Conservation (phyloP, 2,113 vertebrate species). For the Phaethon lepturus region DNA sequence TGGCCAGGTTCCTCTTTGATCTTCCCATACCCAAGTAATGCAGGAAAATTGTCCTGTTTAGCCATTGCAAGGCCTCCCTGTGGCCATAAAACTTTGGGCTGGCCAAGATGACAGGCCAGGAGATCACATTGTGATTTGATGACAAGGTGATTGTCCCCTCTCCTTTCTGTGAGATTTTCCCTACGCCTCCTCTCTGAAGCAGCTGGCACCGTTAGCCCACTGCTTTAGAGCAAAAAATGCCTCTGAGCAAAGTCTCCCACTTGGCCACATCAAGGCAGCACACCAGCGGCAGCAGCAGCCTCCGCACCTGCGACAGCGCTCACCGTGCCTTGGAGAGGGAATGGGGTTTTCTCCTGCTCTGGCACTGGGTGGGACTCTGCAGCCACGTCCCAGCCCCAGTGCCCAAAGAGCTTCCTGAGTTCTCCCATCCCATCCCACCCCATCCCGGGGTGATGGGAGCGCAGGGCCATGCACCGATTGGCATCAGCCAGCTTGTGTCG, state of each 20-base stretch:
- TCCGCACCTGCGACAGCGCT: not conserved
- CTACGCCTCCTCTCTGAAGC: not conserved
- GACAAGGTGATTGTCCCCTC: not conserved
- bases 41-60: not conserved
- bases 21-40: not conserved
- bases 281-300: not conserved
- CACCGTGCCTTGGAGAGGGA: not conserved
- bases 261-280: not conserved
- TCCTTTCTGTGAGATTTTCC: not conserved
- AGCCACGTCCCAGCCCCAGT: not conserved
- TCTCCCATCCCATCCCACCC: not conserved
- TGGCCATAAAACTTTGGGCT: not conserved
- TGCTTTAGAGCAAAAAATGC: not conserved
- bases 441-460: not conserved
- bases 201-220: not conserved
- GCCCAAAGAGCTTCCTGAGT: not conserved
- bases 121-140: not conserved
- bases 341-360: not conserved
- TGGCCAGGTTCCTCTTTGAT: constrained; percentile 42
- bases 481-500: not conserved
- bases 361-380: not conserved
- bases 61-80: not conserved
- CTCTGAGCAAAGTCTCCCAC: not conserved
- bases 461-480: rapidly evolving
- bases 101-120: not conserved